Evolutionary conservation across 2,888 invertebrate species (phyloP), one percentile per base, ranked within the genome.

Genomic region (Diploptera punctata): DNA sequence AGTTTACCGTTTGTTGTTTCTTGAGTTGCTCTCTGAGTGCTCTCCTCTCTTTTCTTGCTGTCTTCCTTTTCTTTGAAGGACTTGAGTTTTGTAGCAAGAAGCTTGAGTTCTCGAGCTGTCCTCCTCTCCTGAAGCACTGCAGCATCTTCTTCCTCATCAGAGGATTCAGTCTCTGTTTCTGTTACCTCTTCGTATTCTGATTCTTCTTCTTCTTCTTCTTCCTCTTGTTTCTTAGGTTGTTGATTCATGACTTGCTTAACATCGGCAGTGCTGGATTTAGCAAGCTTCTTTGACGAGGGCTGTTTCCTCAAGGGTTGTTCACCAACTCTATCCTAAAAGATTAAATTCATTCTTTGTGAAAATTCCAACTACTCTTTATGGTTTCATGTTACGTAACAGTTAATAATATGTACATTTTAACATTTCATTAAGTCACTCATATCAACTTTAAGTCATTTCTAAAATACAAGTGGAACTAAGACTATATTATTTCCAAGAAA

Each of bases 11-110:
- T 26, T 69, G 69, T 44, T 73, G 93, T 79, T 93, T 93, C 79
- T 93, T 94, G 80, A 95, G 90, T 71, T 93, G 89, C 80, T 92
- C 91, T 78, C 93, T 93, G 70, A 93, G 86, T 16, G 88, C 92
- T 79, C 89, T 87, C 75, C 95, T 86, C 79, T 96, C 96, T 80
- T 90, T 91, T 79, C 91, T 91, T 78, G 94, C 93, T 13, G 33
- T 57, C 68, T 47, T 73, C 74, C 44, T 75, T 75, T n/a, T 73
- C 73, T 68, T 74, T 75, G 49, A 73, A 73, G 29, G 82, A 84
- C 73, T 81, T 83, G 21, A 87, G 80, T 78, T 86, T 86, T 1
- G 85, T 82, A 21, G 81, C 84, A 75, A 91, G 80, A 76, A 91
- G 83, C 85, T 93, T 88, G 79, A 94, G 82, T 85, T 94, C 88